Evolutionary conservation across 2,797 vertebrate genomes (phyloP).

Genomic region (Thamnophis elegans): DNA sequence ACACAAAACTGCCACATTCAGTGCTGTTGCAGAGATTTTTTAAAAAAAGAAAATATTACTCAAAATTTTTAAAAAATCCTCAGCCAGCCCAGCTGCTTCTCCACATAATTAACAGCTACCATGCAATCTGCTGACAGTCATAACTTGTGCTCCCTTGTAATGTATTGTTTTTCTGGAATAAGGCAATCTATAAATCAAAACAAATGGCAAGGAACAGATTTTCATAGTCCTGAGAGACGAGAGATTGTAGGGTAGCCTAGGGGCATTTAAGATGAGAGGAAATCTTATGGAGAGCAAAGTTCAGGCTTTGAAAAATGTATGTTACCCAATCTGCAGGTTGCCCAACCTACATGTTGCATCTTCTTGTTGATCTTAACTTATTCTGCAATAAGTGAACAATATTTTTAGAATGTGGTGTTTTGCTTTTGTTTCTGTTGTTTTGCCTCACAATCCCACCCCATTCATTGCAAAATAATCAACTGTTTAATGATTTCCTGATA

Average conservation of each 20-base stretch:
- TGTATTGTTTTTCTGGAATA: neutral
- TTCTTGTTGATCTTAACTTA: neutral
- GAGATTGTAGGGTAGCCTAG: neutral
- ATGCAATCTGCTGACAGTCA: conserved; percentile 14
- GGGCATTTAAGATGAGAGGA: neutral
- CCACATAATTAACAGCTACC: conserved; percentile 17
- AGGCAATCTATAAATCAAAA: conserved; percentile 5
- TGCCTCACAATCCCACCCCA: neutral
- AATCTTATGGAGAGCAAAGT: neutral
- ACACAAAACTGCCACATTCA: neutral
- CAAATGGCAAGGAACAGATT: neutral
- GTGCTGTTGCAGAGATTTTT: neutral
- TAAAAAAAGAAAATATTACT: neutral
- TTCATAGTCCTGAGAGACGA: neutral
- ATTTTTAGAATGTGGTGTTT: neutral
- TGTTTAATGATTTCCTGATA: neutral
- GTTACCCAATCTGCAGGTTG: neutral
- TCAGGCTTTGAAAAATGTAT: neutral
- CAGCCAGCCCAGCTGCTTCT: neutral
- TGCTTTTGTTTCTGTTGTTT: neutral
- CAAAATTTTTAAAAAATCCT: neutral
- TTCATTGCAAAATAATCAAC: neutral
- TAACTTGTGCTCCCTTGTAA: neutral
- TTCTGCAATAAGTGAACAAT: neutral
- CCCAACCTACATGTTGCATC: neutral